phyloP scores from a whole-genome alignment of 1,140 invertebrate genomes.

The Mycetomoellerius zeteki region DNA sequence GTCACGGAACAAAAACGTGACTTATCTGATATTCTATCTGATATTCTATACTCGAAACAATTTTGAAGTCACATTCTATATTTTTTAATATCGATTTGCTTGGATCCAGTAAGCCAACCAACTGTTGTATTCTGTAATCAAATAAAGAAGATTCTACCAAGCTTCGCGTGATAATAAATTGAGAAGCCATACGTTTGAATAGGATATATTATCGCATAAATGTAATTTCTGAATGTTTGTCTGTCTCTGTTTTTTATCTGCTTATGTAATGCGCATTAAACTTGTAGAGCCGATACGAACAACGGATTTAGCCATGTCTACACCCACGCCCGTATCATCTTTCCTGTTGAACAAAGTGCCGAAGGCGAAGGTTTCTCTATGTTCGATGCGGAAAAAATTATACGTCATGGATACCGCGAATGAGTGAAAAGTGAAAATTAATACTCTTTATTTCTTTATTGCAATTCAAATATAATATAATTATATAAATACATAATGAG shows the following conservation, averaged over 20 bases:
- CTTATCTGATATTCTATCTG: not conserved
- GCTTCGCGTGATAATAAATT: conserved; percentile 10
- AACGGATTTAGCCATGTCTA: conserved; percentile 26
- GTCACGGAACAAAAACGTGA: not conserved
- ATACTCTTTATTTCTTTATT: not conserved
- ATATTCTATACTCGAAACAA: not conserved
- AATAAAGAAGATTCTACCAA: not conserved
- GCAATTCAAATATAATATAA: not conserved
- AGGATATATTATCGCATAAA: not conserved
- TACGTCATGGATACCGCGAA: not conserved
- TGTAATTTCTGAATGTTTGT: conserved; percentile 23
- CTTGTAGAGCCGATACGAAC: conserved; percentile 18
- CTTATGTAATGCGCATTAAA: conserved; percentile 8
- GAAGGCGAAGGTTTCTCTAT: conserved; percentile 26
- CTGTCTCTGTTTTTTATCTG: not conserved
- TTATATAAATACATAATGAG: not conserved
- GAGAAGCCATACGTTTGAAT: conserved; percentile 31
- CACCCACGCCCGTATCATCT: conserved; percentile 19
- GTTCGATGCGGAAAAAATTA: conserved; percentile 7
- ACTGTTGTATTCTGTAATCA: not conserved
- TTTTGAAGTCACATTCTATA: not conserved
- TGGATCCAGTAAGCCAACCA: not conserved
- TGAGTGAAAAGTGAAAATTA: conserved; percentile 31
- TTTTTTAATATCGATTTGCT: not conserved
- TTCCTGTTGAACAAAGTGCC: conserved; percentile 1